Percentiles rank a stretch among this genome's conserved stretches.
Conservation (phyloP, 1,140 invertebrate species). For the Pinna nobilis region DNA sequence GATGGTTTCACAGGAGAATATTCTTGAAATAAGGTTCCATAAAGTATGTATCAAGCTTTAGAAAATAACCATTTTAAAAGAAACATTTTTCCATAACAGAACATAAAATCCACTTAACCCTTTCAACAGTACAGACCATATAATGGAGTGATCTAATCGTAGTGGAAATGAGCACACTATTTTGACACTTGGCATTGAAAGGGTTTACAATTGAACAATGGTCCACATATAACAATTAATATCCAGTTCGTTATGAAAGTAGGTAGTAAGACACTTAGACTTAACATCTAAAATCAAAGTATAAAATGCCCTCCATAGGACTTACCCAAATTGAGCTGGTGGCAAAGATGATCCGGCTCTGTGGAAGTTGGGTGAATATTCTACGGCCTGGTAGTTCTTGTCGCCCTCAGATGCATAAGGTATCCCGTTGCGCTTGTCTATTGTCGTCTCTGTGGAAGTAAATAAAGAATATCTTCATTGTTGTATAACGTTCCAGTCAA, state of each 20-base stretch:
- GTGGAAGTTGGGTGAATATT: slow-evolving; percentile 61
- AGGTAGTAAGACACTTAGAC: not conserved
- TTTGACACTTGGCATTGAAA: no score
- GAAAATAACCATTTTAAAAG: no score
- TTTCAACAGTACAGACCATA: no score
- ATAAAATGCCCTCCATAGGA: not conserved
- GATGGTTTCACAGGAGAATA: no score
- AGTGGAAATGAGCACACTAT: no score
- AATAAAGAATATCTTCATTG: not conserved
- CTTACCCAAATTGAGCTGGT: slow-evolving; percentile 55
- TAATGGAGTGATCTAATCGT: no score
- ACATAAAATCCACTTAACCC: no score
- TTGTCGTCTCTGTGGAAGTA: slow-evolving; percentile 42
- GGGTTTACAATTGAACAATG: not conserved
- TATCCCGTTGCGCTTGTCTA: slow-evolving; percentile 58
- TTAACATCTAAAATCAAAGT: not conserved
- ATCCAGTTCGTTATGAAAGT: not conserved
- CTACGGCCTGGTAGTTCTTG: slow-evolving; percentile 61
- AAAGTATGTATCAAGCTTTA: no score
- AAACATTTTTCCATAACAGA: no score
- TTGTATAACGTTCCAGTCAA: no score
- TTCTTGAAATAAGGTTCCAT: no score
- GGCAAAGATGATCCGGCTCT: slow-evolving; percentile 46
- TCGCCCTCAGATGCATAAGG: slow-evolving; percentile 59
- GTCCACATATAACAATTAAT: not conserved